These are phyloP conservation scores for Triops cancriformis DNA, from an alignment of 1,140 invertebrate genomes.

Conservation along the genomic window DNA sequence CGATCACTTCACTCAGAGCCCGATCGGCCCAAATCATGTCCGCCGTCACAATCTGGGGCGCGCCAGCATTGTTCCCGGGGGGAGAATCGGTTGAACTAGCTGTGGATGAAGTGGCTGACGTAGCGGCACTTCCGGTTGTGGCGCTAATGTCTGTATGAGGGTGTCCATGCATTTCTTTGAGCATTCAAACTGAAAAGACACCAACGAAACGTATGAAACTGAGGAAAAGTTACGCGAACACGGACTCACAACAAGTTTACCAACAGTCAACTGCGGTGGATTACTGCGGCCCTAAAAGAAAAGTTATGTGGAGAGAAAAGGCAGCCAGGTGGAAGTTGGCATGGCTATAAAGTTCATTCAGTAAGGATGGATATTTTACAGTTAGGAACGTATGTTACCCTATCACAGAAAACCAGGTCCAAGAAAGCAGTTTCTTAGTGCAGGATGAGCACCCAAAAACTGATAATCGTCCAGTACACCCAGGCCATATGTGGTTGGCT, in stretches of 20 bases:
- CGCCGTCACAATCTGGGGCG: neutral
- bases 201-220: no score
- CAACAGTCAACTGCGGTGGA: no score
- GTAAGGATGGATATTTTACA: no score
- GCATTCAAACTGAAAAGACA: neutral
- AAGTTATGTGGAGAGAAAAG: no score
- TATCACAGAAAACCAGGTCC: no score
- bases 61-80: neutral
- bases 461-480: neutral
- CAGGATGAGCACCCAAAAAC: neutral
- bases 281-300: no score
- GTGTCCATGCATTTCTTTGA: neutral
- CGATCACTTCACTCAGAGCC: constrained; percentile 24
- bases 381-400: no score
- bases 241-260: no score
- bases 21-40: constrained; percentile 26
- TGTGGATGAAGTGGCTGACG: neutral
- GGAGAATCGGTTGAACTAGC: neutral
- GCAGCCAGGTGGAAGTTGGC: no score
- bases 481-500: constrained; percentile 4
- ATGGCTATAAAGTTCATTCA: no score
- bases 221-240: no score
- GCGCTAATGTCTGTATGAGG: neutral
- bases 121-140: neutral
- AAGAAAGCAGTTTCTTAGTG: no score